These are phyloP conservation scores for Actenoides lindsayi DNA, from an alignment of 2,113 vertebrate genomes.

Conservation along the genomic window DNA sequence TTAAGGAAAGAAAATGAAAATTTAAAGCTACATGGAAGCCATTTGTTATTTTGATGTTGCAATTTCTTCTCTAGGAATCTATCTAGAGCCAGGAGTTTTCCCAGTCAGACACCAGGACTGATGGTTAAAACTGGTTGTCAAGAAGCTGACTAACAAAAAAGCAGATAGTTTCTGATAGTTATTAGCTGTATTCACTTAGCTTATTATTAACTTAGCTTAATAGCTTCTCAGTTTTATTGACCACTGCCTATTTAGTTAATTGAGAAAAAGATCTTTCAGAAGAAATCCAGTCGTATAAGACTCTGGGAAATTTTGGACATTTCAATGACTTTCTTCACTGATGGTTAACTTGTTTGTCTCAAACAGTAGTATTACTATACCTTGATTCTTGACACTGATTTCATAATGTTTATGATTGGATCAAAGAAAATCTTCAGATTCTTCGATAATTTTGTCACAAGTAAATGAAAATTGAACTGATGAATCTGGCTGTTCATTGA, in stretches of 20 bases:
- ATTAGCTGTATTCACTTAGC: background rate
- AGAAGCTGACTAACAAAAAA: background rate
- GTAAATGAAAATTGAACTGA: background rate
- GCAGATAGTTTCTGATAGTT: background rate
- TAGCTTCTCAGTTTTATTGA: background rate
- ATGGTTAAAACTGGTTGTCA: background rate
- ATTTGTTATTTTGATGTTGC: background rate
- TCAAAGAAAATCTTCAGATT: background rate
- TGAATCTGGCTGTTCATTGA: background rate
- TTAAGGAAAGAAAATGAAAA: background rate
- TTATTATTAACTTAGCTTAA: background rate
- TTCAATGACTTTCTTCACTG: background rate
- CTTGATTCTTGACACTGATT: background rate
- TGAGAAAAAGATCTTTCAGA: background rate
- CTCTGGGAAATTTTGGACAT: background rate
- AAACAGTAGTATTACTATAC: background rate
- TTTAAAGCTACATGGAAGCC: background rate
- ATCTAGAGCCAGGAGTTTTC: background rate
- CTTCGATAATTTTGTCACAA: background rate
- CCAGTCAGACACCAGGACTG: background rate
- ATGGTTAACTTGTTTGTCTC: background rate
- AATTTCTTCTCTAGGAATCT: background rate
- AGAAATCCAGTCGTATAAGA: background rate
- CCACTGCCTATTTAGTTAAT: background rate
- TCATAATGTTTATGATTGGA: background rate